Percentiles rank a stretch among this genome's conserved stretches.
Conservation (phyloP, 37 sponge, comb jelly and placozoan genomes). For the Halisarca cf. caerulea region DNA sequence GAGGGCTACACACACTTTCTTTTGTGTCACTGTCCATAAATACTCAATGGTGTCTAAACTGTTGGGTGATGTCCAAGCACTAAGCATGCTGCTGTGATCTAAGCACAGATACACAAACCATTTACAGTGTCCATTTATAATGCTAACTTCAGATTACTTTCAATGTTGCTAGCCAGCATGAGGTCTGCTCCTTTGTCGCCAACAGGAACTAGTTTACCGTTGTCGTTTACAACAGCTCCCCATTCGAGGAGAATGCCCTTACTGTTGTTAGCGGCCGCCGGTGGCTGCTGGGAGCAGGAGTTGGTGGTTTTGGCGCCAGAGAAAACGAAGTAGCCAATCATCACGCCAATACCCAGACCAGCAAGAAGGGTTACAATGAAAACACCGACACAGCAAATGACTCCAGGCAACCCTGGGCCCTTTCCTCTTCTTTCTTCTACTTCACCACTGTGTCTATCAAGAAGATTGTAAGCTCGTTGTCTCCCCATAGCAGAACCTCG, state of each 20-base stretch:
- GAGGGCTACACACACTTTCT: too few species aligned
- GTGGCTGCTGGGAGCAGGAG: not conserved
- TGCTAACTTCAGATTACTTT: constrained; percentile 46
- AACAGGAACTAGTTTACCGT: constrained; percentile 20
- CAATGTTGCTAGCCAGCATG: constrained; percentile 34
- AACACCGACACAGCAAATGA: not conserved
- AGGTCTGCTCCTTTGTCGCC: constrained; percentile 23
- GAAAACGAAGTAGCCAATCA: not conserved
- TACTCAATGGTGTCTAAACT: too few species aligned
- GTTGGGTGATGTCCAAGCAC: too few species aligned
- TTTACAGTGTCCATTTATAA: not conserved
- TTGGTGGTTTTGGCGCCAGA: not conserved
- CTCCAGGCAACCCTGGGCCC: too few species aligned
- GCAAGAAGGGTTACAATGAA: not conserved
- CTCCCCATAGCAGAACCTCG: too few species aligned
- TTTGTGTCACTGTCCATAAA: too few species aligned
- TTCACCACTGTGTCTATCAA: too few species aligned
- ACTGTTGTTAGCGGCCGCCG: not conserved
- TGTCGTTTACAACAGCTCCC: constrained; percentile 40
- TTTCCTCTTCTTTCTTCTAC: too few species aligned
- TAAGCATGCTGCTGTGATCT: too few species aligned
- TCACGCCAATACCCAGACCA: not conserved
- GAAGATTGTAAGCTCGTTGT: too few species aligned
- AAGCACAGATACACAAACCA: too few species aligned
- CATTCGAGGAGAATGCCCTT: constrained; percentile 19